Evolutionary conservation across 1,140 invertebrate genomes (phyloP).

Genomic region (Drosophila bipectinata): DNA sequence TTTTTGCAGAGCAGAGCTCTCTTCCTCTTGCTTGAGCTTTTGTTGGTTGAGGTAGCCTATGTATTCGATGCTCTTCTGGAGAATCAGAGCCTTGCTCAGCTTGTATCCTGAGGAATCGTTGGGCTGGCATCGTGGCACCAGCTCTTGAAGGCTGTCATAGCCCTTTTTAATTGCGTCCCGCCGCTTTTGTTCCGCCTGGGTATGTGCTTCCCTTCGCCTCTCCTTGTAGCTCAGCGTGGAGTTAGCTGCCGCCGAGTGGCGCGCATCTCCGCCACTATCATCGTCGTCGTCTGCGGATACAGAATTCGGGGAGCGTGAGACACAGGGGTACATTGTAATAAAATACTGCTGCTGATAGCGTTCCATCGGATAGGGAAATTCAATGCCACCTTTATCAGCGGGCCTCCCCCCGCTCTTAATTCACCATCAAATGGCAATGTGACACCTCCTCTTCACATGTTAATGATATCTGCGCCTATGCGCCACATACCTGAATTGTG

Average conservation of each 20-base stretch:
- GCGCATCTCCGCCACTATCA: slow-evolving; percentile 89
- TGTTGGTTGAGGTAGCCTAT: slow-evolving; percentile 96
- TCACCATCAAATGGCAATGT: slow-evolving; percentile 7
- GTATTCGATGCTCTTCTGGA: slow-evolving; percentile 96
- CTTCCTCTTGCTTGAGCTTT: slow-evolving; percentile 96
- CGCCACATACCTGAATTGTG: slow-evolving; percentile 90
- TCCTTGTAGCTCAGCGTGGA: slow-evolving; percentile 95
- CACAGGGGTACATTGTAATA: neutral
- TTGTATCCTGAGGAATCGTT: slow-evolving; percentile 95
- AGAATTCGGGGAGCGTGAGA: slow-evolving; percentile 2
- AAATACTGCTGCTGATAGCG: slow-evolving; percentile 46
- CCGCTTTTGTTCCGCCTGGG: slow-evolving; percentile 98
- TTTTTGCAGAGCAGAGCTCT: slow-evolving; percentile 95
- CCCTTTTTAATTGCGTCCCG: slow-evolving; percentile 98
- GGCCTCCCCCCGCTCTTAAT: slow-evolving; percentile 28
- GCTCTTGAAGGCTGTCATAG: slow-evolving; percentile 94
- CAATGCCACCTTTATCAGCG: slow-evolving; percentile 62
- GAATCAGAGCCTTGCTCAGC: slow-evolving; percentile 97
- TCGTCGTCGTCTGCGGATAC: slow-evolving; percentile 87
- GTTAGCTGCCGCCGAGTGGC: slow-evolving; percentile 68
- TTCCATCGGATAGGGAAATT: slow-evolving; percentile 24
- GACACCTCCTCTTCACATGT: slow-evolving; percentile 23
- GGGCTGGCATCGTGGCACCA: slow-evolving; percentile 94
- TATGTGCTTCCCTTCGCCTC: slow-evolving; percentile 96
- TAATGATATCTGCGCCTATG: slow-evolving; percentile 21